Evolutionary conservation across 1,140 invertebrate species (phyloP), one percentile per base, ranked within the genome.

Genomic region (Drosophila sechellia): DNA sequence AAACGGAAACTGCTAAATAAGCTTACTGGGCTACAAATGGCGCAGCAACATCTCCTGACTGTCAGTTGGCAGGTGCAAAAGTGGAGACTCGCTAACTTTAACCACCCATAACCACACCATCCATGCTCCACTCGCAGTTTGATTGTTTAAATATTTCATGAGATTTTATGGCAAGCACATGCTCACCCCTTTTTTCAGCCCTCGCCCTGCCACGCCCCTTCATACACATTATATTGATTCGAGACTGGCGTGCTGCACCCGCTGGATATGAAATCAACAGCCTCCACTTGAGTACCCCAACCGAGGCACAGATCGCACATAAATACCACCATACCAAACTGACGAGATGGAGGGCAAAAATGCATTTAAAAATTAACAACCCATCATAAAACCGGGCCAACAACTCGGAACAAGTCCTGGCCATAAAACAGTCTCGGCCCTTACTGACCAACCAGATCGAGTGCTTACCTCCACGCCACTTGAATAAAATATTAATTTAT

Each of bases 1-100:
- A 83, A 83, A 77, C 76, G 83, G 83, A 84, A 84, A 87, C 83
- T 79, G 84, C 83, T 87, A 87, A 87, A 87, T 87, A 87, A 87
- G 79, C 70, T 84, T 71, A 77, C 83, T 71, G 11, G 22, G 39
- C 58, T 17, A 11, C 37, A 22, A 46, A 31, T 31, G 48, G n/a
- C 31, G 37, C 15, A 34, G 20, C 40, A 73, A 27, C 70, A 46
- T 72, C 63, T 49, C 55, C 49, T 46, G 17, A 42, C 40, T 17
- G 2, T 40, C 61, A 50, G 73, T 74, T 83, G 84, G 66, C 76
- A 83, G 79, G 75, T 89, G 83, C 75, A 87, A 79, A 72, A 77
- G 70, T 73, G 79, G 75, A 79, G 72, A 75, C 37, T 17, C 54
- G 55, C 59, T 40, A 61, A 57, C 34, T 70, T 70, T 31, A 55